Evolutionary conservation across 2,888 invertebrate species (phyloP).

Genomic region (Eueremaeus valkanovi): DNA sequence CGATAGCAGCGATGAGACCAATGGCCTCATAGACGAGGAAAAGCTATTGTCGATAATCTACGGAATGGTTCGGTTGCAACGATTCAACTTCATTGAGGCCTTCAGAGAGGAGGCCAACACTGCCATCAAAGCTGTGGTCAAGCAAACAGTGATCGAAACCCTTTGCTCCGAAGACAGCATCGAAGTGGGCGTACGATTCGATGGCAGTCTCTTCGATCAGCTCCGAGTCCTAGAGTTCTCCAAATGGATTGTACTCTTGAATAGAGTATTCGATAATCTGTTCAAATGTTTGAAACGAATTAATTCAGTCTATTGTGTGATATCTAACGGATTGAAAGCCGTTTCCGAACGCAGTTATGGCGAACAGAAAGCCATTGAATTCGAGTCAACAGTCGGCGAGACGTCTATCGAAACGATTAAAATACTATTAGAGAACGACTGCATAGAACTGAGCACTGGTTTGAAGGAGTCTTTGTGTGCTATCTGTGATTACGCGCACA

Average conservation of each 20-base stretch:
- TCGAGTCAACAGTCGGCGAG: neutral
- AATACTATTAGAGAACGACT: conserved; percentile 66
- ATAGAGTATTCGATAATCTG: conserved; percentile 63
- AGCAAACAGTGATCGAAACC: conserved; percentile 61
- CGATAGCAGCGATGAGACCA: conserved; percentile 54
- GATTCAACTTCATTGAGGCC: conserved; percentile 74
- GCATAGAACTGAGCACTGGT: conserved; percentile 64
- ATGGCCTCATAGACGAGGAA: conserved; percentile 60
- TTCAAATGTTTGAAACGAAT: conserved; percentile 69
- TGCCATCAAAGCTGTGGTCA: conserved; percentile 79
- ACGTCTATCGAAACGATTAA: conserved; percentile 54
- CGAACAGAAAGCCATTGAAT: neutral
- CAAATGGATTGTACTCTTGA: conserved; percentile 67
- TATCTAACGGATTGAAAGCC: conserved; percentile 68
- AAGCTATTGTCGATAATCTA: conserved; percentile 81
- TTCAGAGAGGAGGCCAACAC: conserved; percentile 75
- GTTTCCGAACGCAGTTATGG: conserved; percentile 57
- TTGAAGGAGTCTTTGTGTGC: conserved; percentile 71
- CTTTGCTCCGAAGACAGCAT: conserved; percentile 53
- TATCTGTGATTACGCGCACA: conserved; percentile 88
- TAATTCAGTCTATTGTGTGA: conserved; percentile 67
- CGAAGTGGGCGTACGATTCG: conserved; percentile 49
- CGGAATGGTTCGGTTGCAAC: conserved; percentile 79
- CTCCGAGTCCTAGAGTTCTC: conserved; percentile 62
- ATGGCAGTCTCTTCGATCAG: conserved; percentile 59